phyloP scores from a whole-genome alignment of 1,140 invertebrate genomes.

The Brachionus manjavacas region DNA sequence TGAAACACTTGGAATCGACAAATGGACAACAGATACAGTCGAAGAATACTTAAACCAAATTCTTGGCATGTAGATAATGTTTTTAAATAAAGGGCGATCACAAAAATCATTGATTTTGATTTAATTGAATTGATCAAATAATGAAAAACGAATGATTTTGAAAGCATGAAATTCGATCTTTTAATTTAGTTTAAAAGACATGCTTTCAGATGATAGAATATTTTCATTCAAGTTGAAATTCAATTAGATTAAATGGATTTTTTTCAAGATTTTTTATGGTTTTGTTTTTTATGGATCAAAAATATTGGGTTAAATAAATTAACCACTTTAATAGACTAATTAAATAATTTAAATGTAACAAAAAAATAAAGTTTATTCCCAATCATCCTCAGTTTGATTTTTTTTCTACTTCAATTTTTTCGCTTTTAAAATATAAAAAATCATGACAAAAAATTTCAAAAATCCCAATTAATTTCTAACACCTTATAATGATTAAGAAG shows the following conservation, averaged over 20 bases:
- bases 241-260: conserved; percentile 2
- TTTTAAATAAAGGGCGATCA: background rate
- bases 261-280: background rate
- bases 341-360: background rate
- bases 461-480: no score
- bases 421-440: no score
- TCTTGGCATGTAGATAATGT: conserved; percentile 58
- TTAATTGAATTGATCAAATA: conserved; percentile 25
- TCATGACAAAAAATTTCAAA: no score
- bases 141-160: conserved; percentile 14
- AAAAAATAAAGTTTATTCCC: no score
- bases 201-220: conserved; percentile 20
- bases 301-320: background rate
- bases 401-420: no score
- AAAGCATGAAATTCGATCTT: conserved; percentile 25
- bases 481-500: no score
- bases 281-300: background rate
- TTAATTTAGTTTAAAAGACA: conserved; percentile 34
- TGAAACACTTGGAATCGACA: conserved; percentile 79
- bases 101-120: background rate
- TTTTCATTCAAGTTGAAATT: conserved; percentile 13
- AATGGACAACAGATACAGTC: conserved; percentile 92
- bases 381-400: no score
- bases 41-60: conserved; percentile 86
- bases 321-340: background rate